Percentiles rank a stretch among this genome's conserved stretches.
Evolutionary conservation across 2,113 vertebrate genomes (phyloP).

Genomic region (Dromaius novaehollandiae): DNA sequence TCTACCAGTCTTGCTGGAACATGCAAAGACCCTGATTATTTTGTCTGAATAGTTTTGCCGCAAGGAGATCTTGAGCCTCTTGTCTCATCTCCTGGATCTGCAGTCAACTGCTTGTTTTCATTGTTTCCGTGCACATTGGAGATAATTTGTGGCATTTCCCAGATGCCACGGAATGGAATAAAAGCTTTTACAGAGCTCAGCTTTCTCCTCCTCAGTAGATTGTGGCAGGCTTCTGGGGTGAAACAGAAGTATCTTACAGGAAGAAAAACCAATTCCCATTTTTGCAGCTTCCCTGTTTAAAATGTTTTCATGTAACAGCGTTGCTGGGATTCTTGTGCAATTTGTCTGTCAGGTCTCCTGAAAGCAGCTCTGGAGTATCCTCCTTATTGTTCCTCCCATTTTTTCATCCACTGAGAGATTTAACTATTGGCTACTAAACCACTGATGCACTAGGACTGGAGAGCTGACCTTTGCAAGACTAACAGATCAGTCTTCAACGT

Average conservation of each 20-base stretch:
- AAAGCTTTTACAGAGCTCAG: background rate
- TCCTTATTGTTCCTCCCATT: background rate
- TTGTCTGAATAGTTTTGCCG: background rate
- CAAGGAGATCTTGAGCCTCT: background rate
- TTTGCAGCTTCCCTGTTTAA: background rate
- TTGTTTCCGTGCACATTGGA: accelerated
- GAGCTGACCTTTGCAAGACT: background rate
- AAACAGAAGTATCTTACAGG: background rate
- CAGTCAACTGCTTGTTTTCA: background rate
- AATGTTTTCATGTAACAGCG: background rate
- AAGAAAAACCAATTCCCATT: background rate
- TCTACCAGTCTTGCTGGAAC: background rate
- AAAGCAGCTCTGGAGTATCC: background rate
- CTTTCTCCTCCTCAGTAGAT: background rate
- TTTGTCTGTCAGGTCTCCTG: background rate
- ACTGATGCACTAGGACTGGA: background rate
- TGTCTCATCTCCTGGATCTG: background rate
- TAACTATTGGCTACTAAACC: background rate
- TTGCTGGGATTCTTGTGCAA: background rate
- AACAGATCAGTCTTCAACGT: background rate
- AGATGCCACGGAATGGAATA: background rate
- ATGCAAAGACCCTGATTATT: background rate
- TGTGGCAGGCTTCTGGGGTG: background rate
- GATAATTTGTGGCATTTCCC: background rate
- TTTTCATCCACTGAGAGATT: background rate